Evolutionary conservation across 2,888 invertebrate species (phyloP).

Genomic region (Alentia gelatinosa): DNA sequence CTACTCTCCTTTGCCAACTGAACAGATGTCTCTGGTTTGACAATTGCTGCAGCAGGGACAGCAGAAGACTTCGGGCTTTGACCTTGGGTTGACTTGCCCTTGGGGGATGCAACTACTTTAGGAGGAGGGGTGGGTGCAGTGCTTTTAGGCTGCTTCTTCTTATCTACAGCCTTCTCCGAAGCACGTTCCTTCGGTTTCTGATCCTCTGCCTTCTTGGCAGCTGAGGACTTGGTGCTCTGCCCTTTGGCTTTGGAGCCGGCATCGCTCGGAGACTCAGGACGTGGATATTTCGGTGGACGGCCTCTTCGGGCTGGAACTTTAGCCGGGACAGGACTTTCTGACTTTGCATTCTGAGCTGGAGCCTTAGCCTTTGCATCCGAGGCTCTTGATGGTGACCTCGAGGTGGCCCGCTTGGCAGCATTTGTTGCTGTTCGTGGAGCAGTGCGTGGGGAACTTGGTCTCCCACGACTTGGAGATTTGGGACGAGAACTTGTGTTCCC

Average conservation of each 20-base stretch:
- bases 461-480: constrained; percentile 31
- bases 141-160: not conserved
- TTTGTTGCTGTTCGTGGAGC: not conserved
- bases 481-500: not conserved
- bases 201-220: not conserved
- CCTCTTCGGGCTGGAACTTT: not conserved
- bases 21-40: not conserved
- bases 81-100: not conserved
- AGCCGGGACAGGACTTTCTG: not conserved
- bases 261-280: not conserved
- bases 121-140: not conserved
- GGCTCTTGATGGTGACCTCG: constrained; percentile 19
- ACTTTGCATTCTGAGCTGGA: not conserved
- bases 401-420: not conserved
- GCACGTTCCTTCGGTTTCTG: not conserved
- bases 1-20: too few relatives aligned
- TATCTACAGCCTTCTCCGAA: not conserved
- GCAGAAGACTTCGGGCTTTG: not conserved
- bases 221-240: not conserved
- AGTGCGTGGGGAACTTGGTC: not conserved
- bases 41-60: not conserved
- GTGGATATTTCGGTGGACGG: not conserved
- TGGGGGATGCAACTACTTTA: not conserved
- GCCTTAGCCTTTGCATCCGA: not conserved
- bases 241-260: not conserved